Evolutionary conservation across 2,797 vertebrate species (phyloP).

Genomic region (Diplodus sargus): DNA sequence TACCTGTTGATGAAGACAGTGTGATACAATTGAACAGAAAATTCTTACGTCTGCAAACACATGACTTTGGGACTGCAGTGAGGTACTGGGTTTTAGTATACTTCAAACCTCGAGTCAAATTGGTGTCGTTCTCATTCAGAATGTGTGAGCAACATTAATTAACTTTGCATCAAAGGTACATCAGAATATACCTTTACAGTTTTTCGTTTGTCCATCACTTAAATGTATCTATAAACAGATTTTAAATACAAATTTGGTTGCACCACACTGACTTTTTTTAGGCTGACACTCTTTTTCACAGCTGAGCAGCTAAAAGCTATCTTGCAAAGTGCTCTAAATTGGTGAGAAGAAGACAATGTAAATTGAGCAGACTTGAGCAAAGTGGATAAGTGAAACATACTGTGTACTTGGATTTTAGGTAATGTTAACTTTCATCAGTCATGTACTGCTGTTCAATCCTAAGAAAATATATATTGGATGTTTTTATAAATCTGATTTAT

Average conservation of each 20-base stretch:
- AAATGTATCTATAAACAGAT: background rate
- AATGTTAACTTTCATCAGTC: background rate
- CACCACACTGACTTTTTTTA: background rate
- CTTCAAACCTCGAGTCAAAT: background rate
- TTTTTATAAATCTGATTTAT: slow-evolving; percentile 3
- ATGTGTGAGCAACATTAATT: background rate
- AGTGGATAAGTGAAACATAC: background rate
- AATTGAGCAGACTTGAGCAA: background rate
- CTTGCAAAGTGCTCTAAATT: background rate
- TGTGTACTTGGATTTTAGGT: background rate
- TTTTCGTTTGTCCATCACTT: background rate
- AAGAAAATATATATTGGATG: background rate
- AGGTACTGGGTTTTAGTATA: background rate
- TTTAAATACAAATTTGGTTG: background rate
- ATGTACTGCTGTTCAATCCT: background rate
- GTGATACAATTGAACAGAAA: background rate
- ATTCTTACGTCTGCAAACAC: background rate
- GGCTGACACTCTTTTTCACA: background rate
- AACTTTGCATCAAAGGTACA: too few species aligned
- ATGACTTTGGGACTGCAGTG: background rate
- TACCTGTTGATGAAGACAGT: background rate
- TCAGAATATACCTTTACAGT: background rate
- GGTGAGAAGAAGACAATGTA: background rate
- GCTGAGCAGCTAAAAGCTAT: background rate
- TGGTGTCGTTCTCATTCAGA: background rate